Evolutionary conservation across 30 jellyfish, hydroid and myxozoan genomes (phyloP), one percentile per base, ranked within the genome.

Genomic region (Hydractinia echinata): DNA sequence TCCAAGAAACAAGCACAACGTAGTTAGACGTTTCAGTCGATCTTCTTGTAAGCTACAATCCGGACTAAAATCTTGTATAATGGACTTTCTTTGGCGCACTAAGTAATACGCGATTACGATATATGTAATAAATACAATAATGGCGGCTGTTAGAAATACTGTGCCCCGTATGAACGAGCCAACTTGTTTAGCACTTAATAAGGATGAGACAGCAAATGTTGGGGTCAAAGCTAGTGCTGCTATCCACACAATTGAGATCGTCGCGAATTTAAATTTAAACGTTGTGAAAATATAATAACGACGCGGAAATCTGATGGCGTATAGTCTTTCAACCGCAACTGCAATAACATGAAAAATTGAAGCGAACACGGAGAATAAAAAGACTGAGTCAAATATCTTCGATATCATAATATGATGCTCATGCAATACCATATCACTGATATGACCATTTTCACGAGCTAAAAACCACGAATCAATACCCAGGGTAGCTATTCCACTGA

Each of bases 331-430:
- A 21, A 80, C 5, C 21, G 87, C 87, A 62, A 80, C 87, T 5
- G 87, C 83, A 4, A 80, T 80, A 44, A 80, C 87, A 84, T 80
- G 87, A 51, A 80, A 80, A 4, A 68, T 80, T 14, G 87, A 80
- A 10, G 87, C 87, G 5, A 80, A 80, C 5, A 80, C 83, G 66
- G 84, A 58, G 50, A 80, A 80, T 14, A 80, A 50, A 49, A 80
- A 80, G 5, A 80, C 87, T 44, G 87, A 80, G 66, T 80, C 87
- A 51, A 80, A 80, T 8, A 62, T 49, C 4, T 61, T 62, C 0
- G 81, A 19, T 10, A 80, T 69, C 18, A 80, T 66, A 3, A 5
- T 55, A 21, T 66, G 81, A 66, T 50, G 66, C 0, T 21, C 82
- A 54, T 55, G n/a, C n/a, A 20, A 3, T 20, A 6, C 68, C 18